phyloP scores from a whole-genome alignment of 2,888 invertebrate species.

The Ernsta delagoae region DNA sequence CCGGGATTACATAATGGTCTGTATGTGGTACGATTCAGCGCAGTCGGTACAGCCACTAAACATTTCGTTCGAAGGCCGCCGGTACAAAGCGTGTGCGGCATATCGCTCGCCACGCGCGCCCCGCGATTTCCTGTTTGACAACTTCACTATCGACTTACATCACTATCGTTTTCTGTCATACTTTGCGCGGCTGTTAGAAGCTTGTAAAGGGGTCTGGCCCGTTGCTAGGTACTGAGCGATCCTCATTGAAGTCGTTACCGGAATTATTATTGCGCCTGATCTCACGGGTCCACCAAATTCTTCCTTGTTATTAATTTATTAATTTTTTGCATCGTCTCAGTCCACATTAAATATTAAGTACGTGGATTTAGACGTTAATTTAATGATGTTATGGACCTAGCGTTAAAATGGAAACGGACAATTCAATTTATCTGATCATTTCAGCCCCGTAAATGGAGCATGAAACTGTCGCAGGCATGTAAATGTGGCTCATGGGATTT shows the following conservation, averaged over 20 bases:
- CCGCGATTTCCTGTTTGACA: slow-evolving; percentile 83
- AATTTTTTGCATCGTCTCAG: slow-evolving; percentile 51
- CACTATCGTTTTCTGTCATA: slow-evolving; percentile 83
- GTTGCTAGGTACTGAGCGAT: slow-evolving; percentile 73
- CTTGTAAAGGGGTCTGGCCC: slow-evolving; percentile 76
- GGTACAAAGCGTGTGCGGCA: slow-evolving; percentile 71
- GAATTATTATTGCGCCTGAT: slow-evolving; percentile 67
- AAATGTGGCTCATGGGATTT: slow-evolving; percentile 67
- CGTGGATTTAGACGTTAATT: slow-evolving; percentile 56
- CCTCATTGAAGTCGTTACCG: slow-evolving; percentile 72
- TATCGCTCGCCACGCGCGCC: slow-evolving; percentile 78
- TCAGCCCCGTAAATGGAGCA: slow-evolving; percentile 75
- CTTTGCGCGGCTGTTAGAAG: slow-evolving; percentile 76
- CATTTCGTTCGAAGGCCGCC: slow-evolving; percentile 78
- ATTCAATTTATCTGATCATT: slow-evolving; percentile 74
- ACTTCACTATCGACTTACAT: slow-evolving; percentile 78
- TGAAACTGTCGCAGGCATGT: slow-evolving; percentile 67
- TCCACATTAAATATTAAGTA: slow-evolving; percentile 53
- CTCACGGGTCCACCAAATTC: slow-evolving; percentile 63
- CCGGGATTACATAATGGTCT: slow-evolving; percentile 69
- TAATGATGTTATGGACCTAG: slow-evolving; percentile 46
- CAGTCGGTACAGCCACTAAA: slow-evolving; percentile 61
- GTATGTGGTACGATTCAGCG: slow-evolving; percentile 60
- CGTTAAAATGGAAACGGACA: slow-evolving; percentile 66
- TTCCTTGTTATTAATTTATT: slow-evolving; percentile 72